Percentiles rank a stretch among this genome's conserved stretches.
Evolutionary conservation across 1,140 invertebrate species (phyloP).

Genomic region (Sminthurinus signatus): DNA sequence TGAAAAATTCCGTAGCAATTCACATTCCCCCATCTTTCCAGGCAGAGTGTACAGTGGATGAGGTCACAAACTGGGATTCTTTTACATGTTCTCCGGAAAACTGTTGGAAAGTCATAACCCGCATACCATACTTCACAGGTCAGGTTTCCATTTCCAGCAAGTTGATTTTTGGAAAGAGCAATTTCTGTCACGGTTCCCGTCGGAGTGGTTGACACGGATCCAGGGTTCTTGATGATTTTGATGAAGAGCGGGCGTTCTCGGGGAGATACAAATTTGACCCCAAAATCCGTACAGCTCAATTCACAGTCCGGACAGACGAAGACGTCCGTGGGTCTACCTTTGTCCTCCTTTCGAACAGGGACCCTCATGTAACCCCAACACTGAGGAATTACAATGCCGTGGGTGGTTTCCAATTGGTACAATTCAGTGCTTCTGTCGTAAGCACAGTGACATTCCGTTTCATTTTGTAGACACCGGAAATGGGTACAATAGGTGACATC

Average conservation of each 20-base stretch:
- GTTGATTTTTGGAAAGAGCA: background rate
- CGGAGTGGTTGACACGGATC: background rate
- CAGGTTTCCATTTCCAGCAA: background rate
- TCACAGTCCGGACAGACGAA: background rate
- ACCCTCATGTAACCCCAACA: constrained; percentile 1
- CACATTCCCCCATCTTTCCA: background rate
- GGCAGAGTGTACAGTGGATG: background rate
- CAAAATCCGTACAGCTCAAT: background rate
- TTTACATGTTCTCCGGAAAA: background rate
- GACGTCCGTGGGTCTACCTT: background rate
- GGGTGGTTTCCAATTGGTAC: background rate
- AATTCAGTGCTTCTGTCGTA: background rate
- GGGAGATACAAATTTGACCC: background rate
- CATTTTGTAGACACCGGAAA: background rate
- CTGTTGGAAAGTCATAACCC: background rate
- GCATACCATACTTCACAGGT: background rate
- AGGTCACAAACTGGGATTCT: background rate
- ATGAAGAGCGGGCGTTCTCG: background rate
- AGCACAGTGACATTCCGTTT: background rate
- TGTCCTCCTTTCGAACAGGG: background rate
- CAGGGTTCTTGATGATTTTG: constrained; percentile 6
- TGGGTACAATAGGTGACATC: background rate
- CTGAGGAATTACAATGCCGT: background rate
- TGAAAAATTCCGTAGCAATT: background rate
- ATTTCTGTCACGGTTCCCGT: background rate